Evolutionary conservation across 2,888 invertebrate species (phyloP).

Genomic region (Phania funesta): DNA sequence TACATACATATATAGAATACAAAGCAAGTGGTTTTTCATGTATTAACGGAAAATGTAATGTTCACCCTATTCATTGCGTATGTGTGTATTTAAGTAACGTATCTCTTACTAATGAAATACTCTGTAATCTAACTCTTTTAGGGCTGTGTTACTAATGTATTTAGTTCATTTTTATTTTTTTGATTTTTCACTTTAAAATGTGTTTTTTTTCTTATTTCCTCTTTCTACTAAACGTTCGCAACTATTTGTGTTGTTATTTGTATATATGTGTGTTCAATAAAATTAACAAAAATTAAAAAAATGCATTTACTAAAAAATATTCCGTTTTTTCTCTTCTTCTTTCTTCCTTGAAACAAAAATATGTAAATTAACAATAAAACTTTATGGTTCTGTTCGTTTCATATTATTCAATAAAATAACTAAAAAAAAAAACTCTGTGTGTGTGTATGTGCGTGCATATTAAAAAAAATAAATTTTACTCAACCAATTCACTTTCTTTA

Average conservation of each 20-base stretch:
- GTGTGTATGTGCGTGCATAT: slow-evolving; percentile 18
- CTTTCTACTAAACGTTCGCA: slow-evolving; percentile 60
- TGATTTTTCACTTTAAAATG: neutral
- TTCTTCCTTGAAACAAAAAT: slow-evolving; percentile 76
- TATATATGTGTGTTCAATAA: slow-evolving; percentile 67
- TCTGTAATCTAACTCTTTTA: neutral
- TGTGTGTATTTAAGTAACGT: too few species aligned
- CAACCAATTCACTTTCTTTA: neutral
- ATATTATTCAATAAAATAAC: slow-evolving; percentile 70
- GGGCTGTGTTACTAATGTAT: neutral
- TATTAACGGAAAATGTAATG: too few species aligned
- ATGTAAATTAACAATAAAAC: slow-evolving; percentile 55
- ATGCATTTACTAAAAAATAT: slow-evolving; percentile 70
- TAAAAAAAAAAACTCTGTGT: neutral
- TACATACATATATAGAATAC: too few species aligned
- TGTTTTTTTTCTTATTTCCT: slow-evolving; percentile 4
- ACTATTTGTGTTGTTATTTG: slow-evolving; percentile 67
- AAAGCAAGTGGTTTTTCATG: too few species aligned
- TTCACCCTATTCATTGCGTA: too few species aligned
- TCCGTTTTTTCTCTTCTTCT: slow-evolving; percentile 80
- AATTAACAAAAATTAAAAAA: slow-evolving; percentile 66
- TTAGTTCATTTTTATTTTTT: neutral
- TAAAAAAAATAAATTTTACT: neutral
- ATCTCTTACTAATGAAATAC: too few species aligned
- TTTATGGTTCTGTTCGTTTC: slow-evolving; percentile 76